A percentile compares a stretch with the other conserved stretches of the same genome.
Evolutionary conservation across 92 coral and sea anemone species (phyloP).

Genomic region (Zoanthus sansibaricus): DNA sequence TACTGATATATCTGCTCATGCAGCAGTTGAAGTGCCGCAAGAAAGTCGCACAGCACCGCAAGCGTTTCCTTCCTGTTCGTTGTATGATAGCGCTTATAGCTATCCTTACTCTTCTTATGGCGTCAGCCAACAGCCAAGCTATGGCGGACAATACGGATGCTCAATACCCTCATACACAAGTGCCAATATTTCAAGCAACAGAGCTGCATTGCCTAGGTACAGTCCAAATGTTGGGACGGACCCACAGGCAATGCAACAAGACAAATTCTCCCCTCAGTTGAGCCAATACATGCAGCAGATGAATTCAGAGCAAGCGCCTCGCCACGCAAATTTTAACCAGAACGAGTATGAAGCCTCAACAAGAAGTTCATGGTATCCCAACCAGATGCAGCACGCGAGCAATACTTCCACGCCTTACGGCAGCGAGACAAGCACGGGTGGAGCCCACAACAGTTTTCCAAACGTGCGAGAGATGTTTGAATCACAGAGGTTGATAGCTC

Average conservation of each 20-base stretch:
- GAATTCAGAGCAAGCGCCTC: constrained; percentile 62
- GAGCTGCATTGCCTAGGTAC: constrained; percentile 65
- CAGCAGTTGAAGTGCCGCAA: constrained; percentile 45
- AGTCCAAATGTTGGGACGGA: constrained; percentile 64
- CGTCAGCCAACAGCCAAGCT: constrained; percentile 69
- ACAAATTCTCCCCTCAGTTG: constrained; percentile 82
- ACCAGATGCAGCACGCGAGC: constrained; percentile 44
- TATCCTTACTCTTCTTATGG: constrained; percentile 76
- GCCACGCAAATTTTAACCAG: constrained; percentile 67
- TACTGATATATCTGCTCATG: constrained; percentile 40
- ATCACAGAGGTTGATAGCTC: constrained; percentile 89
- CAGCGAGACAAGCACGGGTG: constrained; percentile 50
- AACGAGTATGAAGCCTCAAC: constrained; percentile 71
- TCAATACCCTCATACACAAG: constrained; percentile 64
- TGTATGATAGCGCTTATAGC: constrained; percentile 74
- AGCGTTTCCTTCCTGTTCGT: constrained; percentile 84
- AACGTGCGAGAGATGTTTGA: constrained; percentile 99
- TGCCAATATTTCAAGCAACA: constrained; percentile 60
- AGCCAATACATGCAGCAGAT: constrained; percentile 84
- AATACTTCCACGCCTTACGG: constrained; percentile 54
- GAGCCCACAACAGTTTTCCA: constrained; percentile 77
- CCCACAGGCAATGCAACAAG: constrained; percentile 49
- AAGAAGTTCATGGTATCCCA: constrained; percentile 74
- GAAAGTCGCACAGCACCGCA: constrained; percentile 77
- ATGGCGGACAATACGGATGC: constrained; percentile 73